Base-by-base conservation (phyloP, 2,113 vertebrate species). In the Psophia crepitans region DNA sequence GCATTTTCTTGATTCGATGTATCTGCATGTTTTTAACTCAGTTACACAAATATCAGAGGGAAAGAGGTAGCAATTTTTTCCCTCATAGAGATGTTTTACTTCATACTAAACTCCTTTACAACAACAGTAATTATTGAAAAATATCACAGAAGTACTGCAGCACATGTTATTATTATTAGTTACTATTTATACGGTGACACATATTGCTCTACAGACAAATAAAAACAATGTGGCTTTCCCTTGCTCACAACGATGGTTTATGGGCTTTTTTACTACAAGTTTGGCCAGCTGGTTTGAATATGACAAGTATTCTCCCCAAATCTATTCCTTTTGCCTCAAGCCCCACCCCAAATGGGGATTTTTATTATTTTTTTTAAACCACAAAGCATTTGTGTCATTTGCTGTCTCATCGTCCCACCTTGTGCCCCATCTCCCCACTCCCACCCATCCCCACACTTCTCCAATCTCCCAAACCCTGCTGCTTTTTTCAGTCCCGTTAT, bases 71-170 rank as follows among this genome's bases (percentile, higher is more conserved):
- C 86, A 93, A 57, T 95, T 90, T 90, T 82, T 88, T 41, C 53
- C 32, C 64, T 58, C 44, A 41, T 79, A 75, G 89, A 87, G 56
- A 87, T 95, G 93, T 95, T 96, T 90, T 96, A 96, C 83, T 96
- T 95, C 92, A 84, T 54, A 87, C 69, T 96, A 82, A 94, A 93
- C 64, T 90, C 83, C 66, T 96, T 90, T 92, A 88, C 85, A 96
- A 93, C 92, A 97, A 87, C 91, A 96, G 74, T 93, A 97, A 96
- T 96, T 95, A 97, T 94, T 95, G 90, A 89, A 96, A 97, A 97
- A 95, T 96, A 94, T 79, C 91, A 96, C 89, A 82, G 93, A 97
- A 96, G 65, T 91, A 56, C 87, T 88, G 68, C 83, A 84, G 82
- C 51, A 46, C 83, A 73, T 92, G 84, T 83, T 96, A 95, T 96